Evolutionary conservation across 2,888 invertebrate species (phyloP).

Genomic region (Trachelus troglodyta): DNA sequence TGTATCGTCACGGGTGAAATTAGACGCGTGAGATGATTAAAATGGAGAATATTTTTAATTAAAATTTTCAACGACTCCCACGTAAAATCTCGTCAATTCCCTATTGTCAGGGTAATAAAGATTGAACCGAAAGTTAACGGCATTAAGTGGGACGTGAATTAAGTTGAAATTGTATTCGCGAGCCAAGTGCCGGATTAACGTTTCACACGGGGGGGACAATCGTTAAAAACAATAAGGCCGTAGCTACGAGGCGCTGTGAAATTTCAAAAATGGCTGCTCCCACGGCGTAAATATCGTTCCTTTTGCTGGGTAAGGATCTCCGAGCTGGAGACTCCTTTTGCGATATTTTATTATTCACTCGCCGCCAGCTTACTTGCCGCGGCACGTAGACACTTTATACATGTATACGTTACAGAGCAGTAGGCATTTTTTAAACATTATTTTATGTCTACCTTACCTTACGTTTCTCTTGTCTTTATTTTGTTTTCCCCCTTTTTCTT

Average conservation of each 20-base stretch:
- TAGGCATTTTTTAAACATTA: background rate
- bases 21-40: background rate
- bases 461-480: background rate
- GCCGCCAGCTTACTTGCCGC: constrained; percentile 25
- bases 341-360: constrained; percentile 32
- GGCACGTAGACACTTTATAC: constrained; percentile 19
- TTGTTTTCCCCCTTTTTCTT: background rate
- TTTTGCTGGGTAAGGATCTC: constrained; percentile 19
- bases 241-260: constrained; percentile 32
- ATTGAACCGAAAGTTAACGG: background rate
- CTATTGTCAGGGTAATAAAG: background rate
- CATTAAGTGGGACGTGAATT: background rate
- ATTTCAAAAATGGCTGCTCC: constrained; percentile 48
- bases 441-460: background rate
- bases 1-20: background rate
- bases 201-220: constrained; percentile 1
- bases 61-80: background rate
- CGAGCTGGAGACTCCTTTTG: constrained; percentile 10
- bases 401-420: background rate
- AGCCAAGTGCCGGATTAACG: background rate
- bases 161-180: background rate
- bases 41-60: background rate
- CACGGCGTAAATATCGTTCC: constrained; percentile 39
- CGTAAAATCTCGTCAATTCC: background rate
- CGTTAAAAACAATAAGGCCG: constrained; percentile 8